Base-by-base conservation (phyloP, 2,888 invertebrate genomes). In the Iselma pallidipennis region DNA sequence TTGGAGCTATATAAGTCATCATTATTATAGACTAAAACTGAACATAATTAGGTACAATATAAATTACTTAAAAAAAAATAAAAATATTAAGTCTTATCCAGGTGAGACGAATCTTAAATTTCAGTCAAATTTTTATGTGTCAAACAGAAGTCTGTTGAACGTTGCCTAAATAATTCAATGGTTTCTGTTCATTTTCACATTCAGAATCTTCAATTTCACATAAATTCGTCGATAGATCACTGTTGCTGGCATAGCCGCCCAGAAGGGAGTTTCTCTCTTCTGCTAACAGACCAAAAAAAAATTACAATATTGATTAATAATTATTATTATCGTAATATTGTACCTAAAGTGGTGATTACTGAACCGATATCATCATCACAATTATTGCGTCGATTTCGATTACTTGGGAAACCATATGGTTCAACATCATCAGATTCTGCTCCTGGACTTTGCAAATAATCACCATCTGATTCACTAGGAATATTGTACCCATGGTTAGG, bases 171-270 rank as follows among this genome's bases (percentile, higher is more conserved):
- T 78, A 81, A 69, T 82, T 82, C 59, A 82, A 69, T n/a, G 82
- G 82, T 68, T 82, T 77, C 55, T 78, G 78, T 74, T 81, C 79
- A 65, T 82, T 81, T 81, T 92, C 91, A 75, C 87, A 88, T 79
- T 93, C 93, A 49, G 92, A 91, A 82, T 93, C 93, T 82, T 95
- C 95, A 76, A 96, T 94, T 85, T 96, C 96, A 85, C 96, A 96
- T 67, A 96, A 86, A 80, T 91, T 90, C 55, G 92, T 90, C 55
- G 95, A 95, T 71, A 94, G 85, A 82, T 94, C 94, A 82, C 95
- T 94, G 80, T 90, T 89, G 73, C 94, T 94, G 12, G 85, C 85
- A 66, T 85, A 86, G 49, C 87, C 89, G 67, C 89, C 91, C 69
- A 91, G 85, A 72, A 92, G 83, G 49, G 92, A 91, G 82, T 91